phyloP scores from a whole-genome alignment of 2,797 vertebrate genomes.

The Myotis vivesi region DNA sequence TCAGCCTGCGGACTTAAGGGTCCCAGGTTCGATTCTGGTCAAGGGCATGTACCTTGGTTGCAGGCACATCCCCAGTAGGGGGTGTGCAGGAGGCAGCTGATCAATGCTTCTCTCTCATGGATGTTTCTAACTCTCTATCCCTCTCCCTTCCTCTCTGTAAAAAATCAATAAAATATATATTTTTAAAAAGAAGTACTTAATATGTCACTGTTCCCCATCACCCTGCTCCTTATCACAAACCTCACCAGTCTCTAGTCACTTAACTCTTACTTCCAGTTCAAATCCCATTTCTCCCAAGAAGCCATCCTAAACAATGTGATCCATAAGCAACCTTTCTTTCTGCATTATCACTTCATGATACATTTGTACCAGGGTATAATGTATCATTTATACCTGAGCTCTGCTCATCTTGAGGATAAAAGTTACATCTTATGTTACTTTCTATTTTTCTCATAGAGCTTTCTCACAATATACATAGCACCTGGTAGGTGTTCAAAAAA shows the following conservation, averaged over 20 bases:
- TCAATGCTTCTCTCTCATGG: no score
- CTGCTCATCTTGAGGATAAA: neutral
- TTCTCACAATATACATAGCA: neutral
- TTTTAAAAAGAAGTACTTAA: neutral
- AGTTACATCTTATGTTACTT: neutral
- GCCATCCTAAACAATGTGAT: neutral
- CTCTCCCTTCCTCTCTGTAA: no score
- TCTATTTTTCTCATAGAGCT: neutral
- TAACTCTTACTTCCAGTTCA: slow-evolving; percentile 37
- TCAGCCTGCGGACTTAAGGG: no score
- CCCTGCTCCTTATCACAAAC: neutral
- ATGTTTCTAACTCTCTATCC: no score
- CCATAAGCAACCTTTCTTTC: neutral
- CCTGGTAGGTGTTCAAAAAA: neutral
- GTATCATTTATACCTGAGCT: neutral
- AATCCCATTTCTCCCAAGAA: neutral
- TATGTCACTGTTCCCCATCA: neutral
- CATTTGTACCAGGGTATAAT: neutral
- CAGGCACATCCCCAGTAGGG: no score
- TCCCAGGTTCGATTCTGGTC: no score
- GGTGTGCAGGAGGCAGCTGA: no score
- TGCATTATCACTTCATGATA: neutral
- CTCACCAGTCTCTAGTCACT: neutral
- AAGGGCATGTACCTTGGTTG: no score
- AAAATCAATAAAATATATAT: no score